Evolutionary conservation across 2,888 invertebrate species (phyloP), one percentile per base, ranked within the genome.

Genomic region (Alviniconcha strummeri): DNA sequence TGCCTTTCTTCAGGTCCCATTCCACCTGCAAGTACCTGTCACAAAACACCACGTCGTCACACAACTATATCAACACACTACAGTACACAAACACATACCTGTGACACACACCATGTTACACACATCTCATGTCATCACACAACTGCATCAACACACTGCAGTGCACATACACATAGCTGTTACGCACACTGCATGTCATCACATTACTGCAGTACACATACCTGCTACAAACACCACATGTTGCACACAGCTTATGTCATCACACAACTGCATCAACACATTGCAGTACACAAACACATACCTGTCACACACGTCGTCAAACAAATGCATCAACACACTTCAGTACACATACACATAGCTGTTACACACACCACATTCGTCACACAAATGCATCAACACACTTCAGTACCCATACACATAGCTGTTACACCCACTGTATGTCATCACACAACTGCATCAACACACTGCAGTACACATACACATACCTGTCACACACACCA

Each of bases 261-360:
- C n/a, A n/a, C n/a, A n/a, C n/a, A n/a, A n/a, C n/a, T n/a, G n/a
- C n/a, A n/a, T n/a, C n/a, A n/a, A n/a, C n/a, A n/a, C n/a, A n/a
- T n/a, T n/a, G n/a, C n/a, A n/a, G n/a, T n/a, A n/a, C n/a, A n/a
- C n/a, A n/a, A n/a, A n/a, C n/a, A n/a, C n/a, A n/a, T n/a, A n/a
- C n/a, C n/a, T n/a, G n/a, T 11, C 11, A 60, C 60, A 60, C 7
- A 7, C 60, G 17, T n/a, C 17, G 17, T 69, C 69, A 36, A 0
- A 36, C 36, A 36, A 36, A 36, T 36, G 36, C 36, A 36, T 36
- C 36, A 36, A 36, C 36, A 36, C 36, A 36, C 36, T 36, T 36
- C 86, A 86, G 67, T 86, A 85, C 74, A 85, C 83, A 74, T 86
- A 85, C 69, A 86, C 69, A 64, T 86, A 86, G 11, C 86, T 86